phyloP scores from a whole-genome alignment of 2,888 invertebrate genomes.

The Scotopteryx bipunctaria region DNA sequence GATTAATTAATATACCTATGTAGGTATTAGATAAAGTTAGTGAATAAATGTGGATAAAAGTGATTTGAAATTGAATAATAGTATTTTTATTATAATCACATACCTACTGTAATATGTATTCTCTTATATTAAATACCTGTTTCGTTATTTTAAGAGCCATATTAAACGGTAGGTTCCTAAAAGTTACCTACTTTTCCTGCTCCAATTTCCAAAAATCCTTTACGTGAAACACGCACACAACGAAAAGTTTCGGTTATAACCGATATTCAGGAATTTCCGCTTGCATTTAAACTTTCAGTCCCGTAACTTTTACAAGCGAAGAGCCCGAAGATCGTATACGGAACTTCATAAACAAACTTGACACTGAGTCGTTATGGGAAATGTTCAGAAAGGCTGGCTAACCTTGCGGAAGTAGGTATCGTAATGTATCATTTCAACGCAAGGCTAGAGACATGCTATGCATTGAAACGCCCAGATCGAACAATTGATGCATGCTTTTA shows the following conservation, averaged over 20 bases:
- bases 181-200: background rate
- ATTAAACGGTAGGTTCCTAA: too few species aligned
- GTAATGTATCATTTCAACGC: constrained; percentile 27
- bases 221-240: constrained; percentile 3
- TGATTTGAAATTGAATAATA: too few species aligned
- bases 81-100: background rate
- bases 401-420: constrained; percentile 27
- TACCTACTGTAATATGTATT: too few species aligned
- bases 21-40: too few species aligned
- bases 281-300: constrained; percentile 9
- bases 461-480: constrained; percentile 16
- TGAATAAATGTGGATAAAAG: too few species aligned
- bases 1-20: too few species aligned
- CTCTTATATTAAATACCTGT: too few species aligned
- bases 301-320: constrained; percentile 15
- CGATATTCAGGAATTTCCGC: constrained; percentile 4
- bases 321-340: constrained; percentile 18
- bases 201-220: background rate
- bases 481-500: constrained; percentile 11
- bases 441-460: constrained; percentile 14
- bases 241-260: constrained; percentile 1
- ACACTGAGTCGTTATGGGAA: constrained; percentile 33
- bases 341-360: constrained; percentile 29
- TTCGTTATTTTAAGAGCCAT: too few species aligned
- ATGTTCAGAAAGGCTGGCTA: constrained; percentile 16